Evolutionary conservation across 2,797 vertebrate species (phyloP).

Genomic region (Arrhamphus sclerolepis): DNA sequence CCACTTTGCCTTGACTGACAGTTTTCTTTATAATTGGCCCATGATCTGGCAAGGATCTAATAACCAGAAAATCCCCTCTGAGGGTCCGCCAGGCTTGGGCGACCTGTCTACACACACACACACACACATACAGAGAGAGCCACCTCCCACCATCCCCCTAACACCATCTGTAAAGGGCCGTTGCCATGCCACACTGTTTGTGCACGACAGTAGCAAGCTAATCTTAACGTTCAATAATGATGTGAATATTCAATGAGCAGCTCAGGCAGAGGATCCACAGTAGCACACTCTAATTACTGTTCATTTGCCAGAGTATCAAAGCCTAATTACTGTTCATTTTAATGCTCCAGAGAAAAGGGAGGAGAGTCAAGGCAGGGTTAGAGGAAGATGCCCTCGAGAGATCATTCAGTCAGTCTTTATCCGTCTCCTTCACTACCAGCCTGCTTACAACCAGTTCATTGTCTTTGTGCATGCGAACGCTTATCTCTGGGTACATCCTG

Average conservation of each 20-base stretch:
- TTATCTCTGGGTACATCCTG: constrained; percentile 31
- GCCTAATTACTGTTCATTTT: constrained; percentile 99
- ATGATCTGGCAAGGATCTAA: constrained; percentile 99
- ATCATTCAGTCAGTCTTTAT: constrained; percentile 92
- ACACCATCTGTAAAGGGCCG: constrained; percentile 79
- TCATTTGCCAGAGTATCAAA: constrained; percentile 99
- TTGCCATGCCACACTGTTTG: constrained; percentile 88
- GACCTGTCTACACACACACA: constrained; percentile 85
- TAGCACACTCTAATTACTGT: constrained; percentile 99
- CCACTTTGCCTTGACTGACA: constrained; percentile 99
- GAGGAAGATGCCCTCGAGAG: constrained; percentile 92
- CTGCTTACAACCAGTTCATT: constrained; percentile 87
- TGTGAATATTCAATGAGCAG: constrained; percentile 98
- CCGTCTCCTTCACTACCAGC: constrained; percentile 79
- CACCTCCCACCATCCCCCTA: constrained; percentile 61
- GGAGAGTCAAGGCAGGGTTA: constrained; percentile 94
- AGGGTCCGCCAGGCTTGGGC: constrained; percentile 93
- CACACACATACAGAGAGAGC: constrained; percentile 24
- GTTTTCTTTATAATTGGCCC: constrained; percentile 99
- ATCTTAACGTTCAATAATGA: constrained; percentile 99
- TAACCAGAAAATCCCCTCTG: constrained; percentile 99
- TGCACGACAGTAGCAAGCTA: constrained; percentile 83
- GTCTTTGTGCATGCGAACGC: constrained; percentile 71
- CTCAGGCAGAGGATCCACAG: constrained; percentile 91
- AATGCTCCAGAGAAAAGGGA: constrained; percentile 92